A percentile compares a stretch with the other conserved stretches of the same genome.
Evolutionary conservation across 2,888 invertebrate genomes (phyloP).

Genomic region (Schrankia costaestrigalis): DNA sequence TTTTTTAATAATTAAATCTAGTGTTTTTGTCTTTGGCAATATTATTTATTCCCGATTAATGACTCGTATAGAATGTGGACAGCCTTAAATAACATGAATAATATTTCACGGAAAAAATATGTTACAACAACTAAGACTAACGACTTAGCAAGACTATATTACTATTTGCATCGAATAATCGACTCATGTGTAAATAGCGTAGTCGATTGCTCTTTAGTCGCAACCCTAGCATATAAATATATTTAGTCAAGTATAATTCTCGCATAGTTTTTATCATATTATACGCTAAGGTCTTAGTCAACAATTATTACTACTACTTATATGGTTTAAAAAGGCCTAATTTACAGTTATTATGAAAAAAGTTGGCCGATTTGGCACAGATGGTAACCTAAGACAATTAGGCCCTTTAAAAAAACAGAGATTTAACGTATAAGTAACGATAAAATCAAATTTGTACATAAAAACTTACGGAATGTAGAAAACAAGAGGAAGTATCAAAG

Average conservation of each 20-base stretch:
- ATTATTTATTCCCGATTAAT: slow-evolving; percentile 38
- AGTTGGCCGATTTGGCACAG: slow-evolving; percentile 55
- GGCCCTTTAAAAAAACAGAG: slow-evolving; percentile 29
- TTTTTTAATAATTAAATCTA: slow-evolving; percentile 39
- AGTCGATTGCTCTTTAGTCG: slow-evolving; percentile 12
- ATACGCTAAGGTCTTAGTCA: no score
- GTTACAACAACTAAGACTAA: slow-evolving; percentile 12
- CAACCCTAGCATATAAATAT: slow-evolving; percentile 11
- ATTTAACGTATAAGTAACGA: not conserved
- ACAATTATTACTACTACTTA: no score
- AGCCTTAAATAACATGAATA: slow-evolving; percentile 32
- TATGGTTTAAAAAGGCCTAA: slow-evolving; percentile 27
- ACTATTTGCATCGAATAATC: slow-evolving; percentile 15
- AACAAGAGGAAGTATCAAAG: no score
- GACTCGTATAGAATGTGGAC: slow-evolving; percentile 30
- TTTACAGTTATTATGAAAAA: slow-evolving; percentile 23
- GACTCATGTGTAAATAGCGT: slow-evolving; percentile 13
- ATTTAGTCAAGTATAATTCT: no score
- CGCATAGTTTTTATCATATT: no score
- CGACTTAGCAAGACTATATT: slow-evolving; percentile 16
- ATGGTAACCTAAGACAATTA: slow-evolving; percentile 52
- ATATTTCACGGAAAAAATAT: slow-evolving; percentile 23
- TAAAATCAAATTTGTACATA: no score
- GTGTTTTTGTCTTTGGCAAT: slow-evolving; percentile 57
- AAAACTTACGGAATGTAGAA: no score